Evolutionary conservation across 2,113 vertebrate genomes (phyloP), one percentile per base, ranked within the genome.

Genomic region (Willisornis vidua): DNA sequence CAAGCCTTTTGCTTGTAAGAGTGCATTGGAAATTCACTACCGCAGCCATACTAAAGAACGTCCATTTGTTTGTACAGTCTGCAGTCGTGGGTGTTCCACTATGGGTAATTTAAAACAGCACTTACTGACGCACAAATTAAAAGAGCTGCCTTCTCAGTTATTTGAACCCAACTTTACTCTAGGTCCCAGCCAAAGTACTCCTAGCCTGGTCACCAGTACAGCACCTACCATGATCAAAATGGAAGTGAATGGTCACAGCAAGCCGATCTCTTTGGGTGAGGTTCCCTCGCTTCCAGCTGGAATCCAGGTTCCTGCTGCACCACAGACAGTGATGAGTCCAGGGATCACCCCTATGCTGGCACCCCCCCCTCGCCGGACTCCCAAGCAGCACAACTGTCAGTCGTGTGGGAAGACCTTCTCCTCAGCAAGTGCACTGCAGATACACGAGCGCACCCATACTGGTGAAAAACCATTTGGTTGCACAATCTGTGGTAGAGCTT

Each of bases 361-460:
- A 78, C 99, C 99, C 29, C 99, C 99, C 4, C 99, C 99, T 33
- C 98, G 99, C 88, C 99, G 99, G 96, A 99, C 99, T 61, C 99
- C 99, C 89, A 99, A 99, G 98, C 99, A 99, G 98, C 99, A 99
- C 98, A 99, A 99, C 98, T 99, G 99, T 98, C 99, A 99, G 83
- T 99, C 98, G 0, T 99, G 99, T 46, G 99, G 99, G 96, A 99
- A 99, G 98, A 99, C 99, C 97, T 99, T 99, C 97, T 99, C 99
- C 75, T 99, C 99, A 37, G 99, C 99, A 97, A 99, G 99, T 80
- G 99, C 99, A 94, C 98, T 99, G 97, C 99, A 99, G 98, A 99
- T 99, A 98, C 99, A 99, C 19, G 99, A 99, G 96, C 99, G 99
- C 96, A 99, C 99, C 78, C 99, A 99, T 98, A 99, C 99, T 0